These are phyloP conservation scores for Vidua chalybeata DNA, from an alignment of 2,113 vertebrate genomes.

Conservation along the genomic window DNA sequence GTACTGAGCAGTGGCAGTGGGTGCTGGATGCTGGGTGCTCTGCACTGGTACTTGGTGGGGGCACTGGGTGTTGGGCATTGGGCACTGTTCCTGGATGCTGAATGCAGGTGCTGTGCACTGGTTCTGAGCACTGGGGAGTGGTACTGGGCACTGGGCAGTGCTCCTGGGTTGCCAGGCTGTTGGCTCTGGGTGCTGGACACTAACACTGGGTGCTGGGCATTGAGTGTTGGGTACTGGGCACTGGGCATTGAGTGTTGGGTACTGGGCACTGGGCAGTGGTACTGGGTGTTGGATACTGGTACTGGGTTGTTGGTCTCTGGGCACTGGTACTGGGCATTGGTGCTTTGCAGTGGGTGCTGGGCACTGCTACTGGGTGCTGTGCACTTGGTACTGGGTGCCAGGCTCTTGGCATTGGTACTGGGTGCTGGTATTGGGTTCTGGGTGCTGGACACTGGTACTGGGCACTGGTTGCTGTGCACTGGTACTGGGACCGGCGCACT, in stretches of 20 bases:
- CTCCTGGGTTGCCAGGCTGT: background rate
- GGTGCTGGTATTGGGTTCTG: too few relatives aligned
- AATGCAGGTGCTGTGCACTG: background rate
- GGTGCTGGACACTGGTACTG: background rate
- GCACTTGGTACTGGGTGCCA: background rate
- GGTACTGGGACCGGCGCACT: rapidly evolving
- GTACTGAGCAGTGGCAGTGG: background rate
- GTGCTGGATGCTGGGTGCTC: background rate
- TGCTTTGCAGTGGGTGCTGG: background rate
- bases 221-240: background rate
- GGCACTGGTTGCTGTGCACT: background rate
- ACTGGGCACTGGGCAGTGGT: background rate
- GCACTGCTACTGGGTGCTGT: background rate
- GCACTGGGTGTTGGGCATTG: background rate
- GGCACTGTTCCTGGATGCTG: background rate
- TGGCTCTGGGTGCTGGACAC: background rate
- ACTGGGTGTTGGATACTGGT: background rate
- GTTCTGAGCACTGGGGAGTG: background rate
- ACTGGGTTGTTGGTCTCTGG: background rate
- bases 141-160: background rate
- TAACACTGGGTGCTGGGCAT: background rate
- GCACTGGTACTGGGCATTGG: background rate
- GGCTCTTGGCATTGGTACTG: too few relatives aligned
- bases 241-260: background rate
- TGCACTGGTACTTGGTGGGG: background rate